Conservation (phyloP, 2,113 vertebrate genomes). For the Zapornia atra region DNA sequence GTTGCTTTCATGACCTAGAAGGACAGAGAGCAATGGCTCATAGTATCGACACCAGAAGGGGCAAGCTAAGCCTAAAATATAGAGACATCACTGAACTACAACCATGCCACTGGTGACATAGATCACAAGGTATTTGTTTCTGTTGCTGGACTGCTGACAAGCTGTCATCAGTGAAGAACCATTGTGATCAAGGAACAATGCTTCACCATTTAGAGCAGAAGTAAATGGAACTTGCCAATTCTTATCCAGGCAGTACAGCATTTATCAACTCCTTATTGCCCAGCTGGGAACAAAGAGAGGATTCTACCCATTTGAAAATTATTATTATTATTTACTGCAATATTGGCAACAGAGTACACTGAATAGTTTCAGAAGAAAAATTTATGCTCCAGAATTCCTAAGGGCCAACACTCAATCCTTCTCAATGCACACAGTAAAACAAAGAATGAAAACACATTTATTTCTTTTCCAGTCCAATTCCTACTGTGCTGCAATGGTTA, state of each 20-base stretch:
- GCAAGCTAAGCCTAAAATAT: background rate
- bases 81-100: background rate
- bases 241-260: slow-evolving; percentile 21
- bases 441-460: slow-evolving; percentile 25
- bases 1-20: background rate
- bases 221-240: slow-evolving; percentile 51
- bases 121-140: slow-evolving; percentile 12
- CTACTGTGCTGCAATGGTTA: background rate
- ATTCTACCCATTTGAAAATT: slow-evolving; percentile 61
- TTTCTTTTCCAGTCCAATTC: slow-evolving; percentile 1
- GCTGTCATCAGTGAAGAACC: slow-evolving; percentile 42
- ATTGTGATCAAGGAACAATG: slow-evolving; percentile 40
- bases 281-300: slow-evolving; percentile 38
- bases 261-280: slow-evolving; percentile 52
- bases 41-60: background rate
- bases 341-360: slow-evolving; percentile 38
- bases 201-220: slow-evolving; percentile 42
- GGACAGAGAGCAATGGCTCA: background rate
- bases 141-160: background rate
- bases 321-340: slow-evolving; percentile 61
- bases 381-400: slow-evolving; percentile 43
- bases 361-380: slow-evolving; percentile 41
- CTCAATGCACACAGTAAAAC: slow-evolving; percentile 36
- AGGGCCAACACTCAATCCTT: slow-evolving; percentile 23
- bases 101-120: background rate